phyloP scores from a whole-genome alignment of 2,888 invertebrate genomes.

The Cheilosia vernalis region DNA sequence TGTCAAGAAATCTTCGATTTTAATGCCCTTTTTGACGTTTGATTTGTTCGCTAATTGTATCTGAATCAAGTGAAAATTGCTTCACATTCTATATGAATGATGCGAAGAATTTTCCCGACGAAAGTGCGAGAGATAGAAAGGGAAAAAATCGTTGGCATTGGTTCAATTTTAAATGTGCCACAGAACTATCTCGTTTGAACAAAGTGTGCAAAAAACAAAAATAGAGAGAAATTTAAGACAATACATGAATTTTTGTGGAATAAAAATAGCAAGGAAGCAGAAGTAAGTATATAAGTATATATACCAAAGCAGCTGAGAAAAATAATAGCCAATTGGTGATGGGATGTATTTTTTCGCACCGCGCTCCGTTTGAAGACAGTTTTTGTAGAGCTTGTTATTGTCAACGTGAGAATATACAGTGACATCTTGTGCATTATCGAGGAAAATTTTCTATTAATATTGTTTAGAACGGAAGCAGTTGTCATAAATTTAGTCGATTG shows the following conservation, averaged over 20 bases:
- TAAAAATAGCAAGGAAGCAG: conserved; percentile 8
- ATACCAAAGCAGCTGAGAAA: not conserved
- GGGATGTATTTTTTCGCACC: not conserved
- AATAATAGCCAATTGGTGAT: not conserved
- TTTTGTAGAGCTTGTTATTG: not conserved
- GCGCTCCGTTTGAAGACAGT: not conserved
- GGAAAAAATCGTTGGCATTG: conserved; percentile 44
- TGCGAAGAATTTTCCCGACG: not conserved
- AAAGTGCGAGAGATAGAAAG: not conserved
- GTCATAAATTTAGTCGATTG: not conserved
- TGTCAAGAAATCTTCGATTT: not conserved
- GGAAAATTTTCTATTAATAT: not conserved
- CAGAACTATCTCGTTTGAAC: conserved; percentile 5
- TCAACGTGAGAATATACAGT: too few species aligned
- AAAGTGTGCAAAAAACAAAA: not conserved
- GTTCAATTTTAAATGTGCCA: conserved; percentile 63
- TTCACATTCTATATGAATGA: not conserved
- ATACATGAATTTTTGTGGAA: conserved; percentile 2
- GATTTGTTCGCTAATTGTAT: conserved; percentile 32
- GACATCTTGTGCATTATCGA: not conserved
- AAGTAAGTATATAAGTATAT: not conserved
- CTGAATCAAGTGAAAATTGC: conserved; percentile 15
- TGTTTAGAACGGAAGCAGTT: not conserved
- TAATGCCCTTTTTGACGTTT: not conserved
- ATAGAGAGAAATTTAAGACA: not conserved